Percentiles rank a stretch among this genome's conserved stretches.
Evolutionary conservation across 2,888 invertebrate species (phyloP).

Genomic region (Erebia palarica): DNA sequence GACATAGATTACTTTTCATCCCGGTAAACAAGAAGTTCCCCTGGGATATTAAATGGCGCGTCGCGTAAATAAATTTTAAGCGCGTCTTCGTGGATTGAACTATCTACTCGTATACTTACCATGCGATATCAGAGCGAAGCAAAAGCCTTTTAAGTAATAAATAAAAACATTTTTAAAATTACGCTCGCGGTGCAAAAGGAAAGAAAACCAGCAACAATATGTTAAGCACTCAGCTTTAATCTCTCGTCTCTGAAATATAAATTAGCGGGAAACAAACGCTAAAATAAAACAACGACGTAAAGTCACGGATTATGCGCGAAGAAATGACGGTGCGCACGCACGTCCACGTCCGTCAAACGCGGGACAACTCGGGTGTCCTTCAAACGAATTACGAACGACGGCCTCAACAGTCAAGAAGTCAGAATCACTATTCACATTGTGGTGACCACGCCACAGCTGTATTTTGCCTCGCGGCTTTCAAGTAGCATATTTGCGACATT

Average conservation of each 20-base stretch:
- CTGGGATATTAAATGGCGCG: background rate
- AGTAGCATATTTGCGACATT: too few relatives aligned
- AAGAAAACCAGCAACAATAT: slow-evolving; percentile 22
- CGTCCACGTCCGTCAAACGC: slow-evolving; percentile 25
- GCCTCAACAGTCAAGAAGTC: background rate
- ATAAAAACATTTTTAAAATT: slow-evolving; percentile 1
- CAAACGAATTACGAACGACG: slow-evolving; percentile 25
- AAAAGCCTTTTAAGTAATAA: background rate
- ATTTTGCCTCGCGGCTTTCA: background rate
- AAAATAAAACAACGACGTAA: slow-evolving; percentile 17
- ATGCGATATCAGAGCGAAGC: background rate
- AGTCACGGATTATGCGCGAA: slow-evolving; percentile 34
- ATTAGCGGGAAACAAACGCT: slow-evolving; percentile 16
- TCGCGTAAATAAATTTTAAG: background rate
- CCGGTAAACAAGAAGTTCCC: too few relatives aligned
- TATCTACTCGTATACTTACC: background rate
- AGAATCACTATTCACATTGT: slow-evolving; percentile 1
- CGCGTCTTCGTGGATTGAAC: background rate
- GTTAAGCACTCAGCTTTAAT: slow-evolving; percentile 18
- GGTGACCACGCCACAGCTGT: background rate
- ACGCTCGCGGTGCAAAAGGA: slow-evolving; percentile 19
- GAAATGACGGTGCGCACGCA: slow-evolving; percentile 39
- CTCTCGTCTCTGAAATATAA: slow-evolving; percentile 17
- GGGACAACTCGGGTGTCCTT: slow-evolving; percentile 33
- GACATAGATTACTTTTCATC: too few relatives aligned